Percentiles rank a stretch among this genome's conserved stretches.
phyloP scores from a whole-genome alignment of 2,113 vertebrate species.

The Cepphus grylle region DNA sequence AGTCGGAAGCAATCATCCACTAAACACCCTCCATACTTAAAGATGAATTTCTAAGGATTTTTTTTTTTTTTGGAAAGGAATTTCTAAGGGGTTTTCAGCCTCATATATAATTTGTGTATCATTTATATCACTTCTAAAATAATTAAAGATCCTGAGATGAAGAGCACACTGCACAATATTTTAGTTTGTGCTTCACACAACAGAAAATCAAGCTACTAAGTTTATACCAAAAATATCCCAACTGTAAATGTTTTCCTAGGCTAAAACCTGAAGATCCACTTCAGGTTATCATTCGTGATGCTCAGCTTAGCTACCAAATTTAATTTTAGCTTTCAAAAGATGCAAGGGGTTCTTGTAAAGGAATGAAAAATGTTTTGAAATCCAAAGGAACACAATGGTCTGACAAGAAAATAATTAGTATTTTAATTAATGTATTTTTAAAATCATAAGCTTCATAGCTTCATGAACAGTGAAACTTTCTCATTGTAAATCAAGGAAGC shows the following conservation, averaged over 20 bases:
- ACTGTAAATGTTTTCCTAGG: background rate
- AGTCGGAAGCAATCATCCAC: background rate
- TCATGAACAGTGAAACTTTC: background rate
- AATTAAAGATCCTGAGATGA: background rate
- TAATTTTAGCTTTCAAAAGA: background rate
- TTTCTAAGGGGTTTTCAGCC: background rate
- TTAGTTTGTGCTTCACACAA: background rate
- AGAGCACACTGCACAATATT: background rate
- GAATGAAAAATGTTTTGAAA: background rate
- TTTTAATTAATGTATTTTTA: background rate
- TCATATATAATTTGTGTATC: background rate
- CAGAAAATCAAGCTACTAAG: background rate
- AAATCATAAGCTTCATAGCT: background rate
- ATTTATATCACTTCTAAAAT: background rate
- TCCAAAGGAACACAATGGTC: background rate
- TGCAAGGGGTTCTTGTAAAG: background rate
- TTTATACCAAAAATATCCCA: background rate
- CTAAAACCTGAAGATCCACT: background rate
- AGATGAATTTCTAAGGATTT: background rate
- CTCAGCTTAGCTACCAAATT: background rate
- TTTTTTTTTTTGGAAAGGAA: background rate
- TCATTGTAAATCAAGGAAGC: background rate
- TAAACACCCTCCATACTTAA: background rate
- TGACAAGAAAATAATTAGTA: background rate
- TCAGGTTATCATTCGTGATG: background rate